Evolutionary conservation across 2,797 vertebrate genomes (phyloP).

Genomic region (Pelobates cultripes): DNA sequence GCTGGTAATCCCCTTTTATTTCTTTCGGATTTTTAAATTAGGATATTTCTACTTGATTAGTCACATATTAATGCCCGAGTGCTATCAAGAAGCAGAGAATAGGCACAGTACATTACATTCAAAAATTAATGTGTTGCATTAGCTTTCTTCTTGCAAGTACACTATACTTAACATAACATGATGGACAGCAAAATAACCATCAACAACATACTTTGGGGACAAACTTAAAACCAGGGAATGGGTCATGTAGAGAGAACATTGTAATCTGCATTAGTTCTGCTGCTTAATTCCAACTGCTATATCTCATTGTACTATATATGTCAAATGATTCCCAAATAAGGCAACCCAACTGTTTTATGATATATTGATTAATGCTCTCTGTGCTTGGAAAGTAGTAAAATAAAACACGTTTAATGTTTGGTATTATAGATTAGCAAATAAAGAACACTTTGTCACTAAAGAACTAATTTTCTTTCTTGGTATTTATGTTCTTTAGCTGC

Average conservation of each 20-base stretch:
- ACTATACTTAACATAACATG: no score
- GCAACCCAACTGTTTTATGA: slow-evolving; percentile 11
- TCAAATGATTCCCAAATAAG: slow-evolving; percentile 4
- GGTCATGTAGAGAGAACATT: slow-evolving; percentile 15
- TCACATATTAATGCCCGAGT: no score
- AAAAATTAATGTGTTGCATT: no score
- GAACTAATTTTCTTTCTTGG: not conserved
- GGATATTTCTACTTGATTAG: no score
- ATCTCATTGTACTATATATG: slow-evolving; percentile 23
- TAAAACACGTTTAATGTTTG: not conserved
- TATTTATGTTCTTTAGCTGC: not conserved
- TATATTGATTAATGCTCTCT: slow-evolving; percentile 10
- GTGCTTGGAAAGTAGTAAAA: not conserved
- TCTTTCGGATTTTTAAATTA: no score
- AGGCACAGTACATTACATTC: no score
- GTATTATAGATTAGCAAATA: not conserved
- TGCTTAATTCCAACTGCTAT: not conserved
- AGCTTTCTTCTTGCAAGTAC: no score
- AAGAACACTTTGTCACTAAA: not conserved
- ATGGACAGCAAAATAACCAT: no score
- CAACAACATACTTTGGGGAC: no score
- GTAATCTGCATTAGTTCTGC: slow-evolving; percentile 23
- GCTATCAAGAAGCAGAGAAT: no score
- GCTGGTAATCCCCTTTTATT: no score
- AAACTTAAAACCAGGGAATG: no score